Conservation (phyloP, 2,797 vertebrate genomes). For the Macropus fuliginosus region DNA sequence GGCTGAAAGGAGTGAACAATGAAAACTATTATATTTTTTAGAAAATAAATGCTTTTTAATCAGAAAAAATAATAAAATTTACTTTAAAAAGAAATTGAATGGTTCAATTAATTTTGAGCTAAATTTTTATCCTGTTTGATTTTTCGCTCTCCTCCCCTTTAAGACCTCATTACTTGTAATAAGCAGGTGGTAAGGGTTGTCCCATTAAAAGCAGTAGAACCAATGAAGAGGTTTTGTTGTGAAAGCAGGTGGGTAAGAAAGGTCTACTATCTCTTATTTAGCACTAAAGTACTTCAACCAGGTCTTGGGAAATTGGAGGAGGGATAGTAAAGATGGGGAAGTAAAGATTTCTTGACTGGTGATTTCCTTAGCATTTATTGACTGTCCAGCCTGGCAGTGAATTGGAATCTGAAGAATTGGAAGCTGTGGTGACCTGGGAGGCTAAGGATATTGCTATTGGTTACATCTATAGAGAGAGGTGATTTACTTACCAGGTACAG, state of each 20-base stretch:
- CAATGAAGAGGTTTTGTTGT: constrained; percentile 72
- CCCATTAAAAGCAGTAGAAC: neutral
- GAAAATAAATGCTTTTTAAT: neutral
- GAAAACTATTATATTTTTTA: neutral
- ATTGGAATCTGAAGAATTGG: constrained; percentile 64
- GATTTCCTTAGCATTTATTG: constrained; percentile 77
- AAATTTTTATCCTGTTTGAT: constrained; percentile 43
- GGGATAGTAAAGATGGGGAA: constrained; percentile 16
- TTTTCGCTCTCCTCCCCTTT: constrained; percentile 22
- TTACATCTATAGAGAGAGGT: constrained; percentile 26
- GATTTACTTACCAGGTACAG: neutral
- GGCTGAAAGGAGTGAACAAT: neutral
- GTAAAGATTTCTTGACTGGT: constrained; percentile 74
- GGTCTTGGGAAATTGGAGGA: constrained; percentile 63
- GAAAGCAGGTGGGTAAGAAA: constrained; percentile 58
- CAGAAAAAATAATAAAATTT: neutral
- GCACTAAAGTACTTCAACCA: constrained; percentile 74
- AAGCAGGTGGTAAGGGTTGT: constrained; percentile 29
- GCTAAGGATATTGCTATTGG: neutral
- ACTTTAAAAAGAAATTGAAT: neutral
- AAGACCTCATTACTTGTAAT: neutral
- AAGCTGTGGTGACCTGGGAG: constrained; percentile 30
- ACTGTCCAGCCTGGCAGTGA: constrained; percentile 73
- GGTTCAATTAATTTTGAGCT: constrained; percentile 31
- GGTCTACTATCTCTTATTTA: constrained; percentile 66